Evolutionary conservation across 2,888 invertebrate species (phyloP), one percentile per base, ranked within the genome.

Genomic region (Anoncus sp.): DNA sequence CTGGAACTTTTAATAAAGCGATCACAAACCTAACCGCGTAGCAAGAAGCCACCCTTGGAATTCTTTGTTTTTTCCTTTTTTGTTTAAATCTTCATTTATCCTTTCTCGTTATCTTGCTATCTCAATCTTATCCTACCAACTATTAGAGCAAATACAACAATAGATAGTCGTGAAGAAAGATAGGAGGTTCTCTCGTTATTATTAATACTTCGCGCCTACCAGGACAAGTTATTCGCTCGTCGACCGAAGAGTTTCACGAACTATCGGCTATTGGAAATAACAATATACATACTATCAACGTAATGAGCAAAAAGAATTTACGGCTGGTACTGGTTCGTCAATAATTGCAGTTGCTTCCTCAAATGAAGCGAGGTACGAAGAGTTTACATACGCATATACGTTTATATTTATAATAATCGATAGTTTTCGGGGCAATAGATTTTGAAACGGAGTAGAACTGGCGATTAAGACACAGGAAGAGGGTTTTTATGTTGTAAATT

Each of bases 1-100:
- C 88, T 88, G 87, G 79, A 85, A 87, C 82, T 87, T 88, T 88
- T 87, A 87, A 88, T 88, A 87, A 88, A 87, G 85, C 85, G 83
- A 87, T 88, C 85, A 79, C 86, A 85, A 85, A 86, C 87, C 84
- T 83, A 77, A 55, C 73, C 69, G 75, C 77, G 51, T 51, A 74
- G 55, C 57, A 59, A 59, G 49, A 72, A 65, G 74, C 75, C 67
- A 79, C 77, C 72, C 81, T 76, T 74, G 57, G 27, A 49, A 43
- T 12, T 65, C 47, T 40, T 55, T 53, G 35, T 59, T 40, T 75
- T 18, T 66, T 53, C 3, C 31, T 38, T 62, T 53, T 53, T 40
- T 51, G 55, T 38, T 49, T 53, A 47, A 70, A 27, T 60, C 40
- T n/a, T 45, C 53, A 20, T 20, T 18, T 9, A 16, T 16, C 49